Evolutionary conservation across 2,113 vertebrate genomes (phyloP).

Genomic region (Passer domesticus): DNA sequence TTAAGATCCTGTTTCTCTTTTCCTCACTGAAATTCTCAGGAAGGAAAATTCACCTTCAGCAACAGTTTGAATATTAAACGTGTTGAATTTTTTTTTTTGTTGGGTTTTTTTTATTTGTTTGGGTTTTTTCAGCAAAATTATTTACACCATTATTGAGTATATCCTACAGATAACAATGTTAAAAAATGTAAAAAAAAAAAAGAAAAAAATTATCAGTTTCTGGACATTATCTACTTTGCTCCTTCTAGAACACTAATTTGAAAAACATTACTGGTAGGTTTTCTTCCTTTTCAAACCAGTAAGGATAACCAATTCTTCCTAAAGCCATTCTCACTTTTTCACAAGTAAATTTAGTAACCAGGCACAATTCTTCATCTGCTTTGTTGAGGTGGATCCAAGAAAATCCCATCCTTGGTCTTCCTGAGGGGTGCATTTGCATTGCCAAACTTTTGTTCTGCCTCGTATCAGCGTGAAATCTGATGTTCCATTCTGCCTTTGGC

Average conservation of each 20-base stretch:
- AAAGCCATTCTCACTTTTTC: background rate
- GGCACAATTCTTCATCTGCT: background rate
- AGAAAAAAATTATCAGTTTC: background rate
- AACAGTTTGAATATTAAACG: background rate
- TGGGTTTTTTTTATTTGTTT: background rate
- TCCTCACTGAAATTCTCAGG: background rate
- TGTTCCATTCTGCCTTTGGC: background rate
- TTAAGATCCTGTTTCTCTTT: background rate
- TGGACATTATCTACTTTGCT: background rate
- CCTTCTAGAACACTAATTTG: background rate
- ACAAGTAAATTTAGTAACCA: background rate
- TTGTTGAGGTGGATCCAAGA: background rate
- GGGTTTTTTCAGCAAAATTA: background rate
- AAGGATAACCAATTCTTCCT: background rate
- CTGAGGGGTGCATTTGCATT: background rate
- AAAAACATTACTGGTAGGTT: background rate
- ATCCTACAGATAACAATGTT: background rate
- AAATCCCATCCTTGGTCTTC: background rate
- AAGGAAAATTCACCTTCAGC: background rate
- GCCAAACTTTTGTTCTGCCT: background rate
- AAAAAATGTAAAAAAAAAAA: background rate
- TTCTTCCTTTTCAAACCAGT: background rate
- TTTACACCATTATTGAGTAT: background rate
- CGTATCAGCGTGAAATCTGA: background rate
- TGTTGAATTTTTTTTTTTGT: background rate